Evolutionary conservation across 1,140 invertebrate genomes (phyloP).

Genomic region (Lasaia peninsularis): DNA sequence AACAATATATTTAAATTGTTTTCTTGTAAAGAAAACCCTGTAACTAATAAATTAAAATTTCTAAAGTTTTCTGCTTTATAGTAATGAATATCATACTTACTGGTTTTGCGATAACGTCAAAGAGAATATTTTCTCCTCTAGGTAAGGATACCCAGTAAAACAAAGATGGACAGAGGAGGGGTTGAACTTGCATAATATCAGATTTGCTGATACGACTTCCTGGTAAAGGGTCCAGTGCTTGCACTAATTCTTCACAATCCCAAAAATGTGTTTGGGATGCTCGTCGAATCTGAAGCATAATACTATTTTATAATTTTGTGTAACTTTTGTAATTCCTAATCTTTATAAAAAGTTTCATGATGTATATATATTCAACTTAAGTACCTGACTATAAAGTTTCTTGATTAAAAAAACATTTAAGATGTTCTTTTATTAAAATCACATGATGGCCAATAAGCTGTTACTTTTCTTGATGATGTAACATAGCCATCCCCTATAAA

Average conservation of each 20-base stretch:
- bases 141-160: slow-evolving; percentile 70
- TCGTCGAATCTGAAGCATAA: slow-evolving; percentile 47
- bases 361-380: too few relatives aligned
- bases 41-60: too few relatives aligned
- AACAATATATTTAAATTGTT: too few relatives aligned
- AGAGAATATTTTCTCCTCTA: slow-evolving; percentile 57
- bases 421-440: too few relatives aligned
- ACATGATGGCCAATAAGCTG: too few relatives aligned
- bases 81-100: too few relatives aligned
- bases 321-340: background rate
- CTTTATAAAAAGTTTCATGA: background rate
- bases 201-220: slow-evolving; percentile 35
- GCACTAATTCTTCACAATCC: slow-evolving; percentile 62
- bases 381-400: too few relatives aligned
- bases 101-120: slow-evolving; percentile 65
- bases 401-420: too few relatives aligned
- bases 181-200: slow-evolving; percentile 38
- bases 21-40: too few relatives aligned
- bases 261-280: slow-evolving; percentile 63
- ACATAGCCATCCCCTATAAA: too few relatives aligned
- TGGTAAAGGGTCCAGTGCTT: slow-evolving; percentile 42
- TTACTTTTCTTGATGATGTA: too few relatives aligned
- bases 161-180: slow-evolving; percentile 62
- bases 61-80: too few relatives aligned
- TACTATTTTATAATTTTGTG: background rate